Percentiles rank a stretch among this genome's conserved stretches.
These are phyloP conservation scores for Polyergus mexicanus DNA, from an alignment of 1,140 invertebrate species.

Conservation along the genomic window DNA sequence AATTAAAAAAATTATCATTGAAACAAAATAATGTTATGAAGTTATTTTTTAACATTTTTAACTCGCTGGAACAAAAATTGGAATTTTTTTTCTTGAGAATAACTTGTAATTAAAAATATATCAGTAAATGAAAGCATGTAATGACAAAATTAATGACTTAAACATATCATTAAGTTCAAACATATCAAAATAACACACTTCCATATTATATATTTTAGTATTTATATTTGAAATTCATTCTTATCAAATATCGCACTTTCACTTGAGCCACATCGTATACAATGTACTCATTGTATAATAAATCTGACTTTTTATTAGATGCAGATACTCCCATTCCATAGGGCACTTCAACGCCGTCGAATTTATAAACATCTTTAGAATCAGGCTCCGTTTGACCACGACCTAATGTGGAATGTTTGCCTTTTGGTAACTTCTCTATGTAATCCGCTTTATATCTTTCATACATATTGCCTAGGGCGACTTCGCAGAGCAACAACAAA, in stretches of 20 bases:
- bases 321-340: slow-evolving; percentile 87
- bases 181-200: background rate
- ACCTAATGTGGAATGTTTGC: slow-evolving; percentile 94
- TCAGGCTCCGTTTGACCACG: slow-evolving; percentile 92
- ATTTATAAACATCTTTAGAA: slow-evolving; percentile 83
- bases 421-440: slow-evolving; percentile 92
- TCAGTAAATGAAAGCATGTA: background rate
- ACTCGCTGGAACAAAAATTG: background rate
- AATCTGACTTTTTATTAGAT: slow-evolving; percentile 83
- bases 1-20: slow-evolving; percentile 9
- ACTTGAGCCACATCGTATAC: slow-evolving; percentile 97
- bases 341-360: slow-evolving; percentile 91
- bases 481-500: slow-evolving; percentile 96
- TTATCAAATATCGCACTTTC: slow-evolving; percentile 93
- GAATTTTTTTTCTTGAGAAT: background rate
- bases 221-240: slow-evolving; percentile 93
- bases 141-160: background rate
- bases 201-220: background rate
- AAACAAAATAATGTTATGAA: background rate
- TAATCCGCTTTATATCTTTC: slow-evolving; percentile 91
- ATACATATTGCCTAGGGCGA: slow-evolving; percentile 97
- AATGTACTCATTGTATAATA: slow-evolving; percentile 97
- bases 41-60: background rate
- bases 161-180: background rate
- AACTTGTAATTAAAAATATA: slow-evolving; percentile 1